Base-by-base conservation (phyloP, 2,113 vertebrate genomes). In the Glareola pratincola region DNA sequence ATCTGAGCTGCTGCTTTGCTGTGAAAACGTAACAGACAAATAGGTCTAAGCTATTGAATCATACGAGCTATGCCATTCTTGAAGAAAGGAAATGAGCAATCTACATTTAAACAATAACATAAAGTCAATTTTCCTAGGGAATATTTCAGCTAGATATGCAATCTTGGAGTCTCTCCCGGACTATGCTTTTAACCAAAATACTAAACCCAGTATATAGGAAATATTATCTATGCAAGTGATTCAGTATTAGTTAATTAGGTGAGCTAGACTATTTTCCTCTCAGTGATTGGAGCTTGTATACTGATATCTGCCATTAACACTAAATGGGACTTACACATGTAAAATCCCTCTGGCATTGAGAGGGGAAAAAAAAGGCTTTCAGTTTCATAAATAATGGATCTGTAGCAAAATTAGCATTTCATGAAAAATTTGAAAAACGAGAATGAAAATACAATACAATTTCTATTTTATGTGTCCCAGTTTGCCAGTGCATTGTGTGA, bases 301-400 rank as follows among this genome's bases (percentile, higher is more conserved):
- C 91, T 85, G 85, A 96, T 96, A 97, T 97, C 95, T 97, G 94
- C 97, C 97, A 97, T 98, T 97, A 98, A 94, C 95, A 94, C 95
- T 98, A 98, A 93, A 98, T 94, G 95, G 95, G 86, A 81, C 97
- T 97, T 98, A 96, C 92, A 95, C 3, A 81, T 95, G 94, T 92
- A 98, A 95, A 98, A 97, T 96, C 95, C 94, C 96, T 94, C 54
- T 7, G 81, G 98, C 93, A 92, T 18, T 50, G 62, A 96, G 84
- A 92, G 96, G 74, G 85, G 47, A 68, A 95, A 95, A 96, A 97
- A 94, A 98, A 97, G 76, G 71, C 82, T 96, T 96, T 97, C 97
- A 92, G 77, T 91, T 97, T 98, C 98, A 98, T 98, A 96, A 97
- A 98, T 98, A 98, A 98, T 98, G 98, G 96, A 98, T 98, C 97